These are phyloP conservation scores for Parasteatoda tepidariorum DNA, from an alignment of 1,140 invertebrate species.

Conservation along the genomic window DNA sequence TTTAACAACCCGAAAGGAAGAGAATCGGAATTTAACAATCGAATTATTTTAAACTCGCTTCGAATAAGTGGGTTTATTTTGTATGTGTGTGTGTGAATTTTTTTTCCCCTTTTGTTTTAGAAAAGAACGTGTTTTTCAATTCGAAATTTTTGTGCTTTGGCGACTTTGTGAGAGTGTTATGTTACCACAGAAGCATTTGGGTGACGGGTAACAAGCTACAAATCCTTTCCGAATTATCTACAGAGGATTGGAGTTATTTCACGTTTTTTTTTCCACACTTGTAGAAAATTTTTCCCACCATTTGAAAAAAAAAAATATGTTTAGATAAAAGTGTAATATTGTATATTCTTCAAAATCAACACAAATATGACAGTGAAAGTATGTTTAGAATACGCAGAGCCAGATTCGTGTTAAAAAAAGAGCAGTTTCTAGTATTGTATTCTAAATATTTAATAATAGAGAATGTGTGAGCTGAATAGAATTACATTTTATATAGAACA, in stretches of 20 bases:
- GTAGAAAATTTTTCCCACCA: too few species aligned
- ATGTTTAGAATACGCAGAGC: too few species aligned
- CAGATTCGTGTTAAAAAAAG: too few species aligned
- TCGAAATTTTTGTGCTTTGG: slow-evolving; percentile 51
- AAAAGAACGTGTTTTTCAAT: slow-evolving; percentile 5
- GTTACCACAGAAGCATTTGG: slow-evolving; percentile 55
- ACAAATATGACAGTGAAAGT: slow-evolving; percentile 41
- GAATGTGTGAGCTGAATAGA: too few species aligned
- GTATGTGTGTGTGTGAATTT: slow-evolving; percentile 17
- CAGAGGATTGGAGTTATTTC: too few species aligned
- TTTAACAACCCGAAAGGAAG: slow-evolving; percentile 35
- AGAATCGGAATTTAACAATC: slow-evolving; percentile 61
- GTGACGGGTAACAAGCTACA: slow-evolving; percentile 58
- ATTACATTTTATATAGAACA: too few species aligned
- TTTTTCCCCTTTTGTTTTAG: slow-evolving; percentile 13
- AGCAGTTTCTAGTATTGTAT: too few species aligned
- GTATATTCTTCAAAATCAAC: slow-evolving; percentile 21
- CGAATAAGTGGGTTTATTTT: slow-evolving; percentile 56
- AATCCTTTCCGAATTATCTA: slow-evolving; percentile 50
- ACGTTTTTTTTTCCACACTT: too few species aligned
- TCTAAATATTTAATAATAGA: too few species aligned
- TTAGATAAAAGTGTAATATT: slow-evolving; percentile 39
- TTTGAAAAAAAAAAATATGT: not conserved
- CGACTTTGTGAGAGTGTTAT: slow-evolving; percentile 31
- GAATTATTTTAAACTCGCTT: slow-evolving; percentile 60